phyloP scores from a whole-genome alignment of 2,797 vertebrate genomes.

The Todus mexicanus region DNA sequence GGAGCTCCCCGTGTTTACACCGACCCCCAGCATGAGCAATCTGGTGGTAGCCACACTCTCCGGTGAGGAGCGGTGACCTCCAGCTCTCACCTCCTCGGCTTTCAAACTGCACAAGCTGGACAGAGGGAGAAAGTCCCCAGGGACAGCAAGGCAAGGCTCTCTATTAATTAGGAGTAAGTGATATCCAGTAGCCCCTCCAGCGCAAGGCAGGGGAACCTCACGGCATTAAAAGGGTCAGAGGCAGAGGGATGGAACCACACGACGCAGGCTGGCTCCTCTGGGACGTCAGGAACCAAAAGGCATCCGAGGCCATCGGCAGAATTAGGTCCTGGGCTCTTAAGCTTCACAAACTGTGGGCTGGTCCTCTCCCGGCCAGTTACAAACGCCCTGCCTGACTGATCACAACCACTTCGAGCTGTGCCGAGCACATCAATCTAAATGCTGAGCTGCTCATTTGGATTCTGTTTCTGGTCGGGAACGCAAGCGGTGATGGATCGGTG shows the following conservation, averaged over 20 bases:
- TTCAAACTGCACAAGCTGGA: background rate
- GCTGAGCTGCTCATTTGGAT: background rate
- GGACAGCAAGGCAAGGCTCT: slow-evolving; percentile 16
- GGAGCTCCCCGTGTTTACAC: background rate
- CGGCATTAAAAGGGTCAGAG: slow-evolving; percentile 24
- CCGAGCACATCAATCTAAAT: background rate
- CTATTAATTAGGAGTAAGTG: slow-evolving; percentile 59
- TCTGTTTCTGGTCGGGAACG: background rate
- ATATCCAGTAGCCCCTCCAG: slow-evolving; percentile 47
- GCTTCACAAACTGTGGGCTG: background rate
- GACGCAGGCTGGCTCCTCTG: background rate
- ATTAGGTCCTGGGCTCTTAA: background rate
- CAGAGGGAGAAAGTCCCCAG: background rate
- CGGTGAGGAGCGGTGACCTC: background rate
- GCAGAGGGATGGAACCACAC: background rate
- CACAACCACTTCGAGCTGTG: background rate
- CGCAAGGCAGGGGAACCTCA: slow-evolving; percentile 35
- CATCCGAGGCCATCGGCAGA: background rate
- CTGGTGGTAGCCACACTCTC: background rate
- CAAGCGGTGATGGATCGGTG: background rate
- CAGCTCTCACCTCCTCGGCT: background rate
- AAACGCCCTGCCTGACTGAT: background rate
- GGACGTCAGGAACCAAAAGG: background rate
- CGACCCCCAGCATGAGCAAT: background rate
- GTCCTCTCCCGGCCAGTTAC: background rate